A percentile compares a stretch with the other conserved stretches of the same genome.
Evolutionary conservation across 2,113 vertebrate genomes (phyloP).

Genomic region (Chionis minor): DNA sequence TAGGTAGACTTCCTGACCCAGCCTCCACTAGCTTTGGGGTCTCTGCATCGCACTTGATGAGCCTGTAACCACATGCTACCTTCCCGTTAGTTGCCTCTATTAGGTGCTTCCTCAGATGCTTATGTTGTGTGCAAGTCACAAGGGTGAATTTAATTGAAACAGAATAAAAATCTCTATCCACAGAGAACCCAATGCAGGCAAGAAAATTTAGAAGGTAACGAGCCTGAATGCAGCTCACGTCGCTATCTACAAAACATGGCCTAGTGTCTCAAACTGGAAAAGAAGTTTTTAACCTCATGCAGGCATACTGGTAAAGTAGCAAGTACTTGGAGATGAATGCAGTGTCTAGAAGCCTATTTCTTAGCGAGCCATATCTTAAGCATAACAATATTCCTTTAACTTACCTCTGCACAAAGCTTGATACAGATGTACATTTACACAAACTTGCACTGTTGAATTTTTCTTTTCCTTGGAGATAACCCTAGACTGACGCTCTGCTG

Average conservation of each 20-base stretch:
- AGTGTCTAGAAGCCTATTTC: background rate
- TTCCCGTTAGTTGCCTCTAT: background rate
- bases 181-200: background rate
- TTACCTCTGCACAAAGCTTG: background rate
- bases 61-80: accelerated
- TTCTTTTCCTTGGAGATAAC: slow-evolving; percentile 42
- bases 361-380: slow-evolving; percentile 22
- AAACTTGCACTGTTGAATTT: background rate
- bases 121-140: background rate
- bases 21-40: background rate
- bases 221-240: background rate
- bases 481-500: slow-evolving; percentile 40
- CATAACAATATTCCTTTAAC: slow-evolving; percentile 19
- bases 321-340: background rate
- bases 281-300: background rate
- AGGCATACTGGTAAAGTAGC: background rate
- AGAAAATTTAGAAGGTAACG: background rate
- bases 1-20: background rate
- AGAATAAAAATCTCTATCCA: background rate
- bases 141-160: background rate
- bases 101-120: background rate
- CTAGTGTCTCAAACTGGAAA: background rate
- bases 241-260: background rate
- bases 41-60: background rate
- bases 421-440: background rate